Percentiles rank a stretch among this genome's conserved stretches.
Conservation (phyloP, 2,888 invertebrate species). For the Marronus borbonicus region DNA sequence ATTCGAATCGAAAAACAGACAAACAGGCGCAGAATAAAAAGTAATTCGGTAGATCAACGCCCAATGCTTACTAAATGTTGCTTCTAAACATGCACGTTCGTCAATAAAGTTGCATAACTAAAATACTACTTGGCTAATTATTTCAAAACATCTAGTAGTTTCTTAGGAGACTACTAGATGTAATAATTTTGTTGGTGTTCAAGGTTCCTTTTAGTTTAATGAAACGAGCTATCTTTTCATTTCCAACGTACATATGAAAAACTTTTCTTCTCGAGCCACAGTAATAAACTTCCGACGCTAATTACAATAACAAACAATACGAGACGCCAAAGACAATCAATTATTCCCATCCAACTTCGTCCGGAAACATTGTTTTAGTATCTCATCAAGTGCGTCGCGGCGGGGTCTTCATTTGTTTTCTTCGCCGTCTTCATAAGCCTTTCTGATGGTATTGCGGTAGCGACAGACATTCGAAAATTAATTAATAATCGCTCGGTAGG, state of each 20-base stretch:
- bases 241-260: background rate
- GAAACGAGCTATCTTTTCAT: background rate
- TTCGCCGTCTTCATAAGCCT: slow-evolving; percentile 8
- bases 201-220: too few relatives aligned
- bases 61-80: too few relatives aligned
- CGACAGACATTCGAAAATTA: slow-evolving; percentile 10
- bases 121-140: too few relatives aligned
- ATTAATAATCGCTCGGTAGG: slow-evolving; percentile 2
- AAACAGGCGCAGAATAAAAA: too few relatives aligned
- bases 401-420: slow-evolving; percentile 6
- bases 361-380: slow-evolving; percentile 11
- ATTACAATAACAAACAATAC: slow-evolving; percentile 26
- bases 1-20: too few relatives aligned
- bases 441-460: background rate
- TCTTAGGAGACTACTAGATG: too few relatives aligned
- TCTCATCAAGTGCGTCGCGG: background rate
- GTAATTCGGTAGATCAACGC: too few relatives aligned
- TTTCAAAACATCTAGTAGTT: too few relatives aligned
- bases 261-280: background rate
- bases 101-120: too few relatives aligned
- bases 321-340: slow-evolving; percentile 16
- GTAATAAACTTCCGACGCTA: background rate
- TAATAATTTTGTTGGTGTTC: too few relatives aligned
- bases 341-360: slow-evolving; percentile 18
- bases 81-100: too few relatives aligned